These are phyloP conservation scores for Drosophila tropicalis DNA, from an alignment of 1,140 invertebrate genomes.

Conservation along the genomic window DNA sequence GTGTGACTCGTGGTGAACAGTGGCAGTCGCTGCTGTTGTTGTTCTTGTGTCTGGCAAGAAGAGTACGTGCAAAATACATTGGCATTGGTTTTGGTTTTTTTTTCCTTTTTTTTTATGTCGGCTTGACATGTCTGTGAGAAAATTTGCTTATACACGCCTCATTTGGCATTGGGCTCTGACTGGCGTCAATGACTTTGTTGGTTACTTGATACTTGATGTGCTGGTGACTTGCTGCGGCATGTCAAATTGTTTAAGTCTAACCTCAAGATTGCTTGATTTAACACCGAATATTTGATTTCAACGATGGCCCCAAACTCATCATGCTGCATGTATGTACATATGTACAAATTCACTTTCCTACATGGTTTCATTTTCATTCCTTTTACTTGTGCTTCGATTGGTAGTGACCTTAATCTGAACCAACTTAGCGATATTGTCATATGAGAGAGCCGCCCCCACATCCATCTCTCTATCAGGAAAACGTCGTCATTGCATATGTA, in stretches of 20 bases:
- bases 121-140: slow-evolving; percentile 22
- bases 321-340: too few species aligned
- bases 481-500: not conserved
- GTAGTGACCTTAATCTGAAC: slow-evolving; percentile 9
- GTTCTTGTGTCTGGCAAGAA: slow-evolving; percentile 36
- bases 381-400: not conserved
- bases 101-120: too few species aligned
- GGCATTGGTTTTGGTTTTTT: slow-evolving; percentile 33
- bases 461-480: not conserved
- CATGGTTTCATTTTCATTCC: not conserved
- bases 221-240: slow-evolving; percentile 45
- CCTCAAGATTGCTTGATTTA: slow-evolving; percentile 14
- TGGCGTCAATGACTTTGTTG: slow-evolving; percentile 35
- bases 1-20: not conserved
- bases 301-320: not conserved
- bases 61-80: slow-evolving; percentile 60
- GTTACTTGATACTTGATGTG: slow-evolving; percentile 39
- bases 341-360: not conserved
- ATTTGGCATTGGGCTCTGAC: slow-evolving; percentile 41
- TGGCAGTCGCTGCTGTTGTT: too few species aligned
- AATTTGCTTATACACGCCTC: slow-evolving; percentile 62
- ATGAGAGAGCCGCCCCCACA: not conserved
- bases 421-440: slow-evolving; percentile 4
- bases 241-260: slow-evolving; percentile 34
- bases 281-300: slow-evolving; percentile 22